Evolutionary conservation across 2,888 invertebrate genomes (phyloP).

Genomic region (Ophonus ardosiacus): DNA sequence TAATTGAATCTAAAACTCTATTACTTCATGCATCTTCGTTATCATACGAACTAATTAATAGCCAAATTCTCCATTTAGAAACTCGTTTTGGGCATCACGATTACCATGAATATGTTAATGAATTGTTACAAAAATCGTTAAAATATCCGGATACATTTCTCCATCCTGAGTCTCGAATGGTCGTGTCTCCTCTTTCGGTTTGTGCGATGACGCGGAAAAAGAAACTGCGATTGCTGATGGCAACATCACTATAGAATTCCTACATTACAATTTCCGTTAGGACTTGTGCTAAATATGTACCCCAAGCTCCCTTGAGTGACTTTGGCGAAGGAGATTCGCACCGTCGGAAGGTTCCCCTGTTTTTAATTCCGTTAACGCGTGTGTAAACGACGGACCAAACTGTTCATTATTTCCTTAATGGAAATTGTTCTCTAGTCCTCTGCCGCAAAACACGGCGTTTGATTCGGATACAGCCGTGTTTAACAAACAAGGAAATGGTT

Average conservation of each 20-base stretch:
- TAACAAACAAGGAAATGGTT: background rate
- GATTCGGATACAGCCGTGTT: background rate
- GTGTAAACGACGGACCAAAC: slow-evolving; percentile 51
- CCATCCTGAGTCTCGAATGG: background rate
- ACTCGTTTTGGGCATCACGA: slow-evolving; percentile 41
- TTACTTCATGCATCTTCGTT: background rate
- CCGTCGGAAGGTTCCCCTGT: slow-evolving; percentile 54
- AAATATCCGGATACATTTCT: slow-evolving; percentile 23
- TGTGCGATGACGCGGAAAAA: slow-evolving; percentile 53
- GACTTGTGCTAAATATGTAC: slow-evolving; percentile 46
- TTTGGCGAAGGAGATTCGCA: slow-evolving; percentile 26
- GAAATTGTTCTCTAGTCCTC: slow-evolving; percentile 46
- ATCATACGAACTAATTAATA: slow-evolving; percentile 37
- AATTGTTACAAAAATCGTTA: slow-evolving; percentile 34
- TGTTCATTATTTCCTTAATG: slow-evolving; percentile 61
- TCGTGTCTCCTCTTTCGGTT: slow-evolving; percentile 29
- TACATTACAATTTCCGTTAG: slow-evolving; percentile 61
- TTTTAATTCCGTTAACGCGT: slow-evolving; percentile 61
- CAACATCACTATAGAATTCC: slow-evolving; percentile 33
- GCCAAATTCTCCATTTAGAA: slow-evolving; percentile 20
- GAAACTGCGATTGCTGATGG: slow-evolving; percentile 33
- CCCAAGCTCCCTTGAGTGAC: slow-evolving; percentile 35
- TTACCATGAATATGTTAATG: slow-evolving; percentile 37
- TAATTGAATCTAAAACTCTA: too few species aligned
- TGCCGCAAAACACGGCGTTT: slow-evolving; percentile 13